Evolutionary conservation across 2,113 vertebrate genomes (phyloP).

Genomic region (Ceuthmochares aereus): DNA sequence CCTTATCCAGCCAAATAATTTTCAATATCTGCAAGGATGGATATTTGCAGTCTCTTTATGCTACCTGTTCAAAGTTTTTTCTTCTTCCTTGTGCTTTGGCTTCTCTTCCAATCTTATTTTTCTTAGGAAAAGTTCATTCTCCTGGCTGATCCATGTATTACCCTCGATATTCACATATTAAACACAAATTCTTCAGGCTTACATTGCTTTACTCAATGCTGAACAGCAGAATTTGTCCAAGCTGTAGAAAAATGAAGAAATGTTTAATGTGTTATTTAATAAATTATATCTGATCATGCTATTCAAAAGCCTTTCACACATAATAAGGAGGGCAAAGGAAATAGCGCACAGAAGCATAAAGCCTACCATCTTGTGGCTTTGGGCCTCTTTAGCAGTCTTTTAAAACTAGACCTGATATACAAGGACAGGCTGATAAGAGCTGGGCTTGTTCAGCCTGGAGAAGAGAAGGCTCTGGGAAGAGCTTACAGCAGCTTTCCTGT

Average conservation of each 20-base stretch:
- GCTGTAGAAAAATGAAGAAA: neutral
- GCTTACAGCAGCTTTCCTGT: no score
- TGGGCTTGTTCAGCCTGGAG: no score
- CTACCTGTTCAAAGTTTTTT: neutral
- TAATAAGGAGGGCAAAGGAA: neutral
- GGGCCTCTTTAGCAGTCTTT: neutral
- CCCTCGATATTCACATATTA: neutral
- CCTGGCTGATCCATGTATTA: neutral
- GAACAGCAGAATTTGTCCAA: neutral
- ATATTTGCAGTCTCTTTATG: neutral
- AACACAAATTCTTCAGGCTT: neutral
- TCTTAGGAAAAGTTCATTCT: neutral
- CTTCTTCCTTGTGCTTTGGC: neutral
- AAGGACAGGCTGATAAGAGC: no score
- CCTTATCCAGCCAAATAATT: neutral
- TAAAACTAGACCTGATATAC: neutral
- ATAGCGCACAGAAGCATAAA: neutral
- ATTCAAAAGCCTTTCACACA: neutral
- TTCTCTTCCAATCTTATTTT: neutral
- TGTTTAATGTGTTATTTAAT: neutral
- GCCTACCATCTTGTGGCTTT: neutral
- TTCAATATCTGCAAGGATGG: neutral
- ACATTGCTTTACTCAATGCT: neutral
- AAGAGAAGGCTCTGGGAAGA: no score
- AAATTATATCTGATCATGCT: accelerated